Base-by-base conservation (phyloP, 2,113 vertebrate species). In the Cochlearius cochlearius region DNA sequence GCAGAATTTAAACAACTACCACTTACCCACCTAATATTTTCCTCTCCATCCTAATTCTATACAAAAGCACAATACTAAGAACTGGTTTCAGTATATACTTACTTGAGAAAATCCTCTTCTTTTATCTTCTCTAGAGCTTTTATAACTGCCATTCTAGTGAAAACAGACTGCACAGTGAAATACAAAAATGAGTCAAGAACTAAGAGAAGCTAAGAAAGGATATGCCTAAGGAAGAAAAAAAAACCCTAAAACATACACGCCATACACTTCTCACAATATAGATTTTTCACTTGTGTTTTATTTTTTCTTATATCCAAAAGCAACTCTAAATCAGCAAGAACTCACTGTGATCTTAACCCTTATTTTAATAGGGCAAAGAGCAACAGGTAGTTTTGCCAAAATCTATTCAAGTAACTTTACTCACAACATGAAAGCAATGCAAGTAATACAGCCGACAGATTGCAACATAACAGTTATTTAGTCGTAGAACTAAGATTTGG, bases 71-170 rank as follows among this genome's bases (percentile, higher is more conserved):
- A 91, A 63, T 66, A 84, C 67, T 90, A 96, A 74, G 53, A 95
- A 96, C 80, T n/a, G 84, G 50, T 90, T 91, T 94, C 72, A 93
- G 18, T 47, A n/a, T 63, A 45, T 58, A 97, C 98, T 98, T 96
- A 99, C 99, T 97, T 98, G 53, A 97, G 93, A 96, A 99, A 99
- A 90, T 98, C 98, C 38, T 97, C 95, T 62, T 99, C 99, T n/a
- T 98, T 97, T 86, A 99, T 99, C 97, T 99, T 99, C 86, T 98
- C 99, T 97, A 99, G 98, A 45, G 99, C 99, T 98, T 99, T 99
- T 94, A 99, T 97, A 97, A 99, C 99, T 9, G 99, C 99, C 99
- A 99, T 99, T 98, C 99, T 98, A 74, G 99, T 99, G 97, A 99
- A 99, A 90, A 99, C 98, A 41, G 99, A 99, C 99, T 99, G 97